A percentile compares a stretch with the other conserved stretches of the same genome.
Evolutionary conservation across 2,888 invertebrate genomes (phyloP).

Genomic region (Digitonthophagus gazella): DNA sequence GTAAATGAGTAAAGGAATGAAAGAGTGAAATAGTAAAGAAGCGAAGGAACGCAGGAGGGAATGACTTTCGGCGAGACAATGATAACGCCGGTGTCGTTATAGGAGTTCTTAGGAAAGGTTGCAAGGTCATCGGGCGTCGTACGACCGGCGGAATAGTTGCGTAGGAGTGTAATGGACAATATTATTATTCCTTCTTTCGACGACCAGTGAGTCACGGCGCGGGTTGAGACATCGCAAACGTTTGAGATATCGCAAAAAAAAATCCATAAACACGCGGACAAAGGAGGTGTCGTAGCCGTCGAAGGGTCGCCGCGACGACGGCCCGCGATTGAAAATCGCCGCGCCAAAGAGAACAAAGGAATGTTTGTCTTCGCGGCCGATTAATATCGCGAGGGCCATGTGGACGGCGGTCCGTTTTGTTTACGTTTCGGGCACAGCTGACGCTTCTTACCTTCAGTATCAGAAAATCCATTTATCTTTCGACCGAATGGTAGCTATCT

Average conservation of each 20-base stretch:
- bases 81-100: slow-evolving; percentile 9
- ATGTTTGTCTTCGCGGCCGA: neutral
- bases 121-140: slow-evolving; percentile 8
- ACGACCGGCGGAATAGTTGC: slow-evolving; percentile 1
- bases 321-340: neutral
- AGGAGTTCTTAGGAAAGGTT: slow-evolving; percentile 9
- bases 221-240: neutral
- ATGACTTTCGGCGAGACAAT: slow-evolving; percentile 1
- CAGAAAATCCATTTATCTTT: slow-evolving; percentile 38
- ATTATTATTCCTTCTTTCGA: neutral
- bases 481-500: neutral
- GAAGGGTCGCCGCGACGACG: neutral
- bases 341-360: neutral
- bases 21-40: too few species aligned
- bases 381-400: slow-evolving; percentile 5
- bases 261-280: neutral
- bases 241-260: neutral
- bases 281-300: neutral
- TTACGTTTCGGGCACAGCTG: slow-evolving; percentile 9
- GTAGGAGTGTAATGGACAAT: slow-evolving; percentile 8
- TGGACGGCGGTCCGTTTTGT: slow-evolving; percentile 5
- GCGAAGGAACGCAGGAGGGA: neutral
- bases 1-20: too few species aligned
- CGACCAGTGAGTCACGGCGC: neutral
- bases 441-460: slow-evolving; percentile 38